phyloP scores from a whole-genome alignment of 2,888 invertebrate genomes.

The Lissocephala sabroskyi region DNA sequence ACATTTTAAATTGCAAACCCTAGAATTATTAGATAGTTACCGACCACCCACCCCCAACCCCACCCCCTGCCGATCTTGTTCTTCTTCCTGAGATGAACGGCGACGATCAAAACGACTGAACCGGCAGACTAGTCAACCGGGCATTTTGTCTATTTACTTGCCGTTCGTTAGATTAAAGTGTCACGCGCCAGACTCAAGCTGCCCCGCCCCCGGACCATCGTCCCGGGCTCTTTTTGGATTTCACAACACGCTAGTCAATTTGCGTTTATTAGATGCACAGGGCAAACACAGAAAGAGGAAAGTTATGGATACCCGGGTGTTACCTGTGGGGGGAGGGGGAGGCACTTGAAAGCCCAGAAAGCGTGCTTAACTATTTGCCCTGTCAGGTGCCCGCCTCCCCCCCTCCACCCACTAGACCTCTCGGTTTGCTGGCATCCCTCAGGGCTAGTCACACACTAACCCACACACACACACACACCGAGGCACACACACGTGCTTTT shows the following conservation, averaged over 20 bases:
- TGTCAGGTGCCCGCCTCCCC: slow-evolving; percentile 5
- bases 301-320: slow-evolving; percentile 5
- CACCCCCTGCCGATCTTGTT: too few relatives aligned
- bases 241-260: slow-evolving; percentile 33
- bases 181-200: slow-evolving; percentile 35
- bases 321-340: slow-evolving; percentile 9
- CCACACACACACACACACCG: neutral
- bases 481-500: slow-evolving; percentile 29
- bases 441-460: neutral
- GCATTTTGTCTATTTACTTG: slow-evolving; percentile 47
- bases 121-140: neutral
- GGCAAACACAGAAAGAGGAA: slow-evolving; percentile 10
- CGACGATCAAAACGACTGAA: too few relatives aligned
- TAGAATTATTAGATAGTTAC: too few relatives aligned
- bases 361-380: slow-evolving; percentile 41
- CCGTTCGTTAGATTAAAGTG: slow-evolving; percentile 47
- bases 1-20: too few relatives aligned
- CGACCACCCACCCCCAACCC: too few relatives aligned
- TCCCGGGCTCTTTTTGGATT: too few relatives aligned
- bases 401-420: neutral
- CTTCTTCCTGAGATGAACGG: too few relatives aligned
- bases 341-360: slow-evolving; percentile 22
- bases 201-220: too few relatives aligned
- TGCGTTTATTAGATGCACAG: slow-evolving; percentile 51
- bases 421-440: neutral